A percentile compares a stretch with the other conserved stretches of the same genome.
Evolutionary conservation across 2,888 invertebrate species (phyloP).

Genomic region (Amblyteles armatorius): DNA sequence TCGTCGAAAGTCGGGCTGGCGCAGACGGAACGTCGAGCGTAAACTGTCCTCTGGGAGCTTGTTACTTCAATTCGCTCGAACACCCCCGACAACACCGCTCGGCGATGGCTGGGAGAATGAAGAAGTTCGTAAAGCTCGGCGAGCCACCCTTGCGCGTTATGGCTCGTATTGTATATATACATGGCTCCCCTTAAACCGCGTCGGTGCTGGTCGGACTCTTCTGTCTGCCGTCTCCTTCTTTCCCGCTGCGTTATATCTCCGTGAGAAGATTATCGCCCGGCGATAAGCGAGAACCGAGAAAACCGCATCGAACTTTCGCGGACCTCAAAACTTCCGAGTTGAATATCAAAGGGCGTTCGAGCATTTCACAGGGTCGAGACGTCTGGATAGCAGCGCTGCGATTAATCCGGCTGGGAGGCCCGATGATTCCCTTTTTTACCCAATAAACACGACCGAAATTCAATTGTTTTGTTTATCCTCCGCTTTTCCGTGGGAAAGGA

Average conservation of each 20-base stretch:
- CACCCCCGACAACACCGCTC: conserved; percentile 62
- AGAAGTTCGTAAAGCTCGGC: conserved; percentile 63
- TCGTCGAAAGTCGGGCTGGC: conserved; percentile 4
- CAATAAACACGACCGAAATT: conserved; percentile 31
- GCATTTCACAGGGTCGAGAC: conserved; percentile 39
- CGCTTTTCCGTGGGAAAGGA: background rate
- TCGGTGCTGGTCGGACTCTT: conserved; percentile 50
- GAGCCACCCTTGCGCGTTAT: conserved; percentile 57
- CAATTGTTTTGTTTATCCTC: background rate
- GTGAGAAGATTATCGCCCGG: conserved; percentile 65
- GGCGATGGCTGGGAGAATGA: conserved; percentile 45
- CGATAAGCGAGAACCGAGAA: conserved; percentile 47
- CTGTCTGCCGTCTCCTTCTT: conserved; percentile 19
- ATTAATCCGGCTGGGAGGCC: conserved; percentile 16
- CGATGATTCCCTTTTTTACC: conserved; percentile 53
- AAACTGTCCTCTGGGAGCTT: conserved; percentile 84
- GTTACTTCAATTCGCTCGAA: conserved; percentile 81
- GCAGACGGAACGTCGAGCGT: conserved; percentile 76
- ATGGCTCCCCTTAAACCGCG: conserved; percentile 47
- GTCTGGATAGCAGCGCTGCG: conserved; percentile 41
- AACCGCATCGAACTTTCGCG: conserved; percentile 63
- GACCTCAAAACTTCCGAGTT: conserved; percentile 51
- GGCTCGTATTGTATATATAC: conserved; percentile 61
- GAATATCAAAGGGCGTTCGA: conserved; percentile 49
- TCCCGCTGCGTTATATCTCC: conserved; percentile 58